phyloP scores from a whole-genome alignment of 2,888 invertebrate genomes.

The Caenorhabditis parvicauda region DNA sequence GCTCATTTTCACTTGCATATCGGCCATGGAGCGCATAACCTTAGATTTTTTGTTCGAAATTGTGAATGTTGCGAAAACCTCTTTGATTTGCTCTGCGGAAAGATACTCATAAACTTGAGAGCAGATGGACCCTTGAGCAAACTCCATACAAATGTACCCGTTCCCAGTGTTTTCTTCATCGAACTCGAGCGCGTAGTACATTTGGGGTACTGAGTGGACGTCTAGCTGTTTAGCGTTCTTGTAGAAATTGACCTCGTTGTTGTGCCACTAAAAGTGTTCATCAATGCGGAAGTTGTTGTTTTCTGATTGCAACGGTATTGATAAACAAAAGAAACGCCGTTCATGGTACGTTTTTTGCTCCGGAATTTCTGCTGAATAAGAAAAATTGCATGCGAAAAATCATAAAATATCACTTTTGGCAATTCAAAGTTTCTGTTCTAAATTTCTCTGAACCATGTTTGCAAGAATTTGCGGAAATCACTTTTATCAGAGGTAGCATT shows the following conservation, averaged over 20 bases:
- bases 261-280: conserved; percentile 17
- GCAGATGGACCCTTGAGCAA: conserved; percentile 4
- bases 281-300: too few relatives aligned
- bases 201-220: conserved; percentile 4
- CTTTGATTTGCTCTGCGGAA: conserved; percentile 6
- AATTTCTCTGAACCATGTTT: too few relatives aligned
- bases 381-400: too few relatives aligned
- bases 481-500: too few relatives aligned
- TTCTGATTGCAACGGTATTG: too few relatives aligned
- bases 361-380: too few relatives aligned
- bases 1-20: conserved; percentile 9
- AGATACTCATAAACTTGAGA: conserved; percentile 16
- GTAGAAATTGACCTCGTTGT: conserved; percentile 20
- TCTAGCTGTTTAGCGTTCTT: conserved; percentile 4
- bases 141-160: conserved; percentile 21
- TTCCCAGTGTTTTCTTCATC: conserved; percentile 14
- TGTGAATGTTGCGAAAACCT: conserved; percentile 1
- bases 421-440: too few relatives aligned
- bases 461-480: too few relatives aligned
- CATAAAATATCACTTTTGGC: too few relatives aligned
- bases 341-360: too few relatives aligned
- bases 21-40: conserved; percentile 6
- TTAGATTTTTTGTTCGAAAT: neutral
- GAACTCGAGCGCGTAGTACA: conserved; percentile 13
- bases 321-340: too few relatives aligned